Evolutionary conservation across 2,888 invertebrate genomes (phyloP), one percentile per base, ranked within the genome.

Genomic region (Polymixis lichenea): DNA sequence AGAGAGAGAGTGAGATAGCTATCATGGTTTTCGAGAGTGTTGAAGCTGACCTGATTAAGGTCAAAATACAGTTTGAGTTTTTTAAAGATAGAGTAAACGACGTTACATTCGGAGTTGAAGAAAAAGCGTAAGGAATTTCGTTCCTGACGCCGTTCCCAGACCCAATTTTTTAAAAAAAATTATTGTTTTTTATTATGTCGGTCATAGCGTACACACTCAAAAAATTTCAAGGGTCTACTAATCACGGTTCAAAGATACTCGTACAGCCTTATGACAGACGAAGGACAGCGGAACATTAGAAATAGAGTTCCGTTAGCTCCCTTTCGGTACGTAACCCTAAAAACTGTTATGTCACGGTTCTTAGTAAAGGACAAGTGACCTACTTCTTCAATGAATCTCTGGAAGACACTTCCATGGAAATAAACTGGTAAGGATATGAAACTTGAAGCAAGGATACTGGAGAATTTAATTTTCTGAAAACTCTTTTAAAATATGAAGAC

Each of bases 381-480:
- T 64, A 81, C 56, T 78, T 75, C 56, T 67, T 60, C 15, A 58
- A 65, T 49, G 53, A 80, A 80, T 58, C 11, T 58, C 66, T 51
- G 15, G 22, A 66, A 67, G 22, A 32, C 15, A 67, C 51, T 75
- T 55, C 43, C 51, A 32, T 67, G 51, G 74, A 61, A 61, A 73
- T 65, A 78, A 80, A 62, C 53, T 46, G 46, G 28, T 1, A 78
- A 79, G 38, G 19, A 65, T 58, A 61, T 68, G 25, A 51, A 65
- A 73, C 43, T 51, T 51, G 49, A 73, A 80, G 75, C 56, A 67
- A 78, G 25, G 49, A 75, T 28, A 75, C 51, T 19, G 19, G 32
- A 78, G 62, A 67, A 75, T 78, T 46, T 58, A 58, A 78, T 78
- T 67, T 78, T 56, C 64, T 51, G 25, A 62, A 81, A 80, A 43